Conservation (phyloP, 2,888 invertebrate species). For the Tetragonisca angustula region DNA sequence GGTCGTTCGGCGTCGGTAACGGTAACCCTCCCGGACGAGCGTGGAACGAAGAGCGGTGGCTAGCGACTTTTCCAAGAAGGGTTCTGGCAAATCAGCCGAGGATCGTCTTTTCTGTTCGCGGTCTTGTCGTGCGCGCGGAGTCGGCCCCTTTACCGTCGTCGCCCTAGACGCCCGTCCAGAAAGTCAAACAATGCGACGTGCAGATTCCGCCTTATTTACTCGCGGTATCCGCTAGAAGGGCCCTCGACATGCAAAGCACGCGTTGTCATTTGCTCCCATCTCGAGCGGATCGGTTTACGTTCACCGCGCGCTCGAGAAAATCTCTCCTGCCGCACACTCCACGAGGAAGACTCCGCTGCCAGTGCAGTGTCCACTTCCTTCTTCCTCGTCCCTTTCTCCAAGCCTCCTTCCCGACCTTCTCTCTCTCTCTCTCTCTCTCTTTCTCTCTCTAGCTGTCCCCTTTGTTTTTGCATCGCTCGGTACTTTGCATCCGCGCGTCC, state of each 20-base stretch:
- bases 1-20: slow-evolving; percentile 31
- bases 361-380: slow-evolving; percentile 53
- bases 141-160: slow-evolving; percentile 81
- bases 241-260: slow-evolving; percentile 80
- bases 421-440: background rate
- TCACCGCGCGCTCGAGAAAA: slow-evolving; percentile 60
- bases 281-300: slow-evolving; percentile 75
- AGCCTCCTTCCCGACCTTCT: slow-evolving; percentile 9
- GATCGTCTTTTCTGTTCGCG: slow-evolving; percentile 66
- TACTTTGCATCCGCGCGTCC: background rate
- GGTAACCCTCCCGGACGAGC: slow-evolving; percentile 23
- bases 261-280: slow-evolving; percentile 80
- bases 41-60: slow-evolving; percentile 22
- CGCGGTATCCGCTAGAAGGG: slow-evolving; percentile 67
- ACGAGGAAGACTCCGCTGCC: slow-evolving; percentile 21
- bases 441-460: background rate
- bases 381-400: slow-evolving; percentile 55
- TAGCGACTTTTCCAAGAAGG: slow-evolving; percentile 63
- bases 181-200: slow-evolving; percentile 83
- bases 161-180: slow-evolving; percentile 78
- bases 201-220: slow-evolving; percentile 82
- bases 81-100: slow-evolving; percentile 79
- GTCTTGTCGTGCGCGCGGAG: slow-evolving; percentile 71
- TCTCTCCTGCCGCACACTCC: slow-evolving; percentile 35
- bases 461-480: slow-evolving; percentile 22